Conservation (phyloP, 2,113 vertebrate genomes). For the Tiliqua scincoides region DNA sequence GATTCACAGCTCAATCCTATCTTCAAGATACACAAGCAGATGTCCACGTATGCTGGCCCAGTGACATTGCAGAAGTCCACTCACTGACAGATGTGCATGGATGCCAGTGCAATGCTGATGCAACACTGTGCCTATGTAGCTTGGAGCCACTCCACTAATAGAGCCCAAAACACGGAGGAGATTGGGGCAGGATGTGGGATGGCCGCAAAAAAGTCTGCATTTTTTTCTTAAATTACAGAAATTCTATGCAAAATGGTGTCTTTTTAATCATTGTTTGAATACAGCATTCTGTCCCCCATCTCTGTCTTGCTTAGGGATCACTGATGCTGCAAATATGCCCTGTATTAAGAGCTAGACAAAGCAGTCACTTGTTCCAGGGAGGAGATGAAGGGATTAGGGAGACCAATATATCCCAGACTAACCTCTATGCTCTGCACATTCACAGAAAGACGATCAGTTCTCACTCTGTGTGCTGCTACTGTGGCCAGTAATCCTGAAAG, state of each 20-base stretch:
- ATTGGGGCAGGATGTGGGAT: no score
- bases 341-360: conserved; percentile 73
- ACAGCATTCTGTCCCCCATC: conserved; percentile 35
- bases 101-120: no score
- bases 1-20: no score
- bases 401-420: conserved; percentile 66
- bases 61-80: no score
- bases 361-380: conserved; percentile 60
- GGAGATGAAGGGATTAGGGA: conserved; percentile 72
- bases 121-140: no score
- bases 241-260: conserved; percentile 38
- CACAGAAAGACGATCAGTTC: conserved; percentile 45
- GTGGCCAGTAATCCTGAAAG: conserved; percentile 12
- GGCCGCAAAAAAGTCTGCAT: not conserved
- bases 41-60: no score
- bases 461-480: conserved; percentile 26
- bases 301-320: conserved; percentile 36
- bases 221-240: conserved; percentile 15
- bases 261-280: conserved; percentile 55
- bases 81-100: no score
- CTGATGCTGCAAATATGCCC: conserved; percentile 51
- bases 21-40: no score
- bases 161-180: no score
- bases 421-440: conserved; percentile 51
- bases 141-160: no score